These are phyloP conservation scores for Gymnothorax reevesii DNA, from an alignment of 2,797 vertebrate species.

Conservation along the genomic window DNA sequence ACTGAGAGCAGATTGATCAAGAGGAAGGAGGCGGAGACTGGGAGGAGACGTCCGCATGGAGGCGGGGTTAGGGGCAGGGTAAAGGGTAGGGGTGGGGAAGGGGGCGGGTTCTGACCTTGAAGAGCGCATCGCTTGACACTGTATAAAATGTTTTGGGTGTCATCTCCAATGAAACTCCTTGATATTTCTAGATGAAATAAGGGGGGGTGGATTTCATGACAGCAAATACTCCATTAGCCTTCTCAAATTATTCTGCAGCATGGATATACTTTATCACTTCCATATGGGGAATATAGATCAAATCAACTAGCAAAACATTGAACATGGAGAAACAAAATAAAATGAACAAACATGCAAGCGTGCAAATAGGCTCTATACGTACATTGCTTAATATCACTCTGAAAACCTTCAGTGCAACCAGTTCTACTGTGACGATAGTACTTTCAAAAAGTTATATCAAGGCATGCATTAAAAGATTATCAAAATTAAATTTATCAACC, in stretches of 20 bases:
- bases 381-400: conserved; percentile 9
- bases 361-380: conserved; percentile 34
- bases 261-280: conserved; percentile 13
- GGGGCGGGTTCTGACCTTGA: conserved; percentile 75
- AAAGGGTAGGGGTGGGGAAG: conserved; percentile 55
- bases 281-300: conserved; percentile 10
- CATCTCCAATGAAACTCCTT: conserved; percentile 83
- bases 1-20: conserved; percentile 36
- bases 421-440: not conserved
- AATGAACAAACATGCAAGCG: conserved; percentile 43
- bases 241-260: not conserved
- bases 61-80: conserved; percentile 61
- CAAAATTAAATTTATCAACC: not conserved
- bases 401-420: not conserved
- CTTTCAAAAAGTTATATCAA: not conserved
- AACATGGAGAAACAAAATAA: not conserved
- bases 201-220: conserved; percentile 65
- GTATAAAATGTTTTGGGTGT: conserved; percentile 83
- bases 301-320: conserved; percentile 33
- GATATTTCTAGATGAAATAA: conserved; percentile 84
- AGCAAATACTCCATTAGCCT: conserved; percentile 14
- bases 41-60: conserved; percentile 25
- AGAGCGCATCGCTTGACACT: conserved; percentile 81
- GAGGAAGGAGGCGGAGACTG: conserved; percentile 50
- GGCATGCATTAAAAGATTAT: conserved; percentile 8